These are phyloP conservation scores for Lycocerus yunnanus DNA, from an alignment of 2,888 invertebrate species.

Conservation along the genomic window DNA sequence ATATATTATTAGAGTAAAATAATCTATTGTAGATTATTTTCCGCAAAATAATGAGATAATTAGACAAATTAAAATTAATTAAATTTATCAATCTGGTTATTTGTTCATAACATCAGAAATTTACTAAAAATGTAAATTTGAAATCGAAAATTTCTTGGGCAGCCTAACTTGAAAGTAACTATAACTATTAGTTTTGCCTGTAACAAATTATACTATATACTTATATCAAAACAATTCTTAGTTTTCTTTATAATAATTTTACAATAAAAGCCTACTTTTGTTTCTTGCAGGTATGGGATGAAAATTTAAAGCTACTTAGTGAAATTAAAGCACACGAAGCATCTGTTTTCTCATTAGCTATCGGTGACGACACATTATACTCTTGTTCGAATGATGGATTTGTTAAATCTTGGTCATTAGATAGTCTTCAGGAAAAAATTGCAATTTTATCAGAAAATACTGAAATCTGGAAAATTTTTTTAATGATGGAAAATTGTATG, in stretches of 20 bases:
- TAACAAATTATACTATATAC: too few species aligned
- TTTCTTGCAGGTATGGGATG: slow-evolving; percentile 54
- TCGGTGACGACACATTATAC: slow-evolving; percentile 60
- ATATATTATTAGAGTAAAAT: too few species aligned
- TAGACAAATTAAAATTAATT: too few species aligned
- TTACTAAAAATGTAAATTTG: too few species aligned
- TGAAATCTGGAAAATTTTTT: slow-evolving; percentile 55
- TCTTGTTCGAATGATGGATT: slow-evolving; percentile 69
- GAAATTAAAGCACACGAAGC: slow-evolving; percentile 63
- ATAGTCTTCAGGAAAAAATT: slow-evolving; percentile 52
- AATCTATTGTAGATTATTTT: too few species aligned
- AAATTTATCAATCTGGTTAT: too few species aligned
- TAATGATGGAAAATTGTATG: slow-evolving; percentile 56
- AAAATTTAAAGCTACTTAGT: slow-evolving; percentile 53
- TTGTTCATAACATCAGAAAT: too few species aligned
- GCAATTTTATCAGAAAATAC: slow-evolving; percentile 52
- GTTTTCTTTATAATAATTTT: background rate
- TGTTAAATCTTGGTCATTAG: slow-evolving; percentile 62
- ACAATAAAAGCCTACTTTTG: background rate
- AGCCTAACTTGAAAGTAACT: too few species aligned
- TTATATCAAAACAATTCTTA: too few species aligned
- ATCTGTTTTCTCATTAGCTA: slow-evolving; percentile 65
- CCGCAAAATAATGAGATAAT: too few species aligned
- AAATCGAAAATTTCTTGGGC: too few species aligned
- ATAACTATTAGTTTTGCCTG: too few species aligned